A percentile compares a stretch with the other conserved stretches of the same genome.
These are phyloP conservation scores for Conger conger DNA, from an alignment of 2,113 vertebrate genomes.

Conservation along the genomic window DNA sequence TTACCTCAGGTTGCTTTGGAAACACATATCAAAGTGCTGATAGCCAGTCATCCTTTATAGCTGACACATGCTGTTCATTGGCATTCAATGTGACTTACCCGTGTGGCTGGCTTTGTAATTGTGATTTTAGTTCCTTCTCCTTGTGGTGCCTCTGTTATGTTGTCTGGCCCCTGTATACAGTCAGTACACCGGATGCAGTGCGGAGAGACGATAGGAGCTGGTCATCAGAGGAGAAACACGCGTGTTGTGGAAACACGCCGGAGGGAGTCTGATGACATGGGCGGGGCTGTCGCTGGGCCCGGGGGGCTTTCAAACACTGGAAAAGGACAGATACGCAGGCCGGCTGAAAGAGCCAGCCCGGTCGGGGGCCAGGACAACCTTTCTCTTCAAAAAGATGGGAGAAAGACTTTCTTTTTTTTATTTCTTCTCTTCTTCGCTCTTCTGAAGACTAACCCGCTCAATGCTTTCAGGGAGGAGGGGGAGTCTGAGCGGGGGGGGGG, in stretches of 20 bases:
- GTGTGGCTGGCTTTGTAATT: no score
- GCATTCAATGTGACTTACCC: no score
- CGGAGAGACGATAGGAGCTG: neutral
- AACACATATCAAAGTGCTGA: no score
- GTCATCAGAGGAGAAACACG: neutral
- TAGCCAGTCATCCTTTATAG: no score
- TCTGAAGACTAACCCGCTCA: neutral
- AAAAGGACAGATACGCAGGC: neutral
- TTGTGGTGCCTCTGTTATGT: neutral
- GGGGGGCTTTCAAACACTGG: neutral
- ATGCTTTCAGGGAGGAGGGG: neutral
- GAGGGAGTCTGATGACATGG: neutral
- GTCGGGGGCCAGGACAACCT: slow-evolving; percentile 4
- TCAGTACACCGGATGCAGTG: neutral
- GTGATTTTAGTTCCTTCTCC: no score
- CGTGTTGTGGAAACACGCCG: neutral
- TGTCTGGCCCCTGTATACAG: neutral
- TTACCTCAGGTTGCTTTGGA: no score
- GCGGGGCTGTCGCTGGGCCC: neutral
- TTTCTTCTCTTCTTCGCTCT: neutral
- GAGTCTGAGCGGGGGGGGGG: neutral
- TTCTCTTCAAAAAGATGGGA: neutral
- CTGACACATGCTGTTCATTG: no score
- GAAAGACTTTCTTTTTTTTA: neutral
- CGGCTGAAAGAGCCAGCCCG: neutral